These are phyloP conservation scores for Oenanthe oenanthe DNA, from an alignment of 2,113 vertebrate species.

Conservation along the genomic window DNA sequence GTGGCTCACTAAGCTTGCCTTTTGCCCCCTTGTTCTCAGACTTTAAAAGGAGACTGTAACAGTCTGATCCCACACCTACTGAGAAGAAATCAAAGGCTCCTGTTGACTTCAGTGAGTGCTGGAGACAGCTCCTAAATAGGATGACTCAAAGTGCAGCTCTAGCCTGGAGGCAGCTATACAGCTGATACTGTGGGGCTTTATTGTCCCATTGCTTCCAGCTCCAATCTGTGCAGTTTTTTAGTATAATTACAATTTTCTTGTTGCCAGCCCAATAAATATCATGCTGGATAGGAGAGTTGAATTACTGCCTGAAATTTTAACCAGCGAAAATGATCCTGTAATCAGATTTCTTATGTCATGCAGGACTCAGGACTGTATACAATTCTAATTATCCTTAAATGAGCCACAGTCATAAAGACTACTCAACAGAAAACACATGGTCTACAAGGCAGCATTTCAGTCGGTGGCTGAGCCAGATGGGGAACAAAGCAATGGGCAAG, in stretches of 20 bases:
- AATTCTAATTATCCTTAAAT: background rate
- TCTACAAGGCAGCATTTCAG: background rate
- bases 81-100: conserved; percentile 56
- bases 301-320: conserved; percentile 25
- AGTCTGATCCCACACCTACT: conserved; percentile 21
- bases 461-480: background rate
- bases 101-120: conserved; percentile 44
- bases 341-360: background rate
- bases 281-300: background rate
- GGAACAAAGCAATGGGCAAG: background rate
- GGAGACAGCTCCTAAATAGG: conserved; percentile 19
- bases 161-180: conserved; percentile 43
- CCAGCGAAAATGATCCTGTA: background rate
- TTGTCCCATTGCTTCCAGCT: conserved; percentile 29
- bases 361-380: background rate
- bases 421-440: background rate
- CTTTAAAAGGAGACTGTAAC: conserved; percentile 12
- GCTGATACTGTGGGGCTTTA: conserved; percentile 19
- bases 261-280: conserved; percentile 27
- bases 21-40: conserved; percentile 22
- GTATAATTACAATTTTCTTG: conserved; percentile 47
- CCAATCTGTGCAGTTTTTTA: background rate
- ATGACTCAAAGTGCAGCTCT: conserved; percentile 3
- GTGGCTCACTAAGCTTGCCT: conserved; percentile 10
- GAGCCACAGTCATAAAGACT: background rate